Conservation (phyloP, 2,797 vertebrate genomes). For the Molossus alvarezi region DNA sequence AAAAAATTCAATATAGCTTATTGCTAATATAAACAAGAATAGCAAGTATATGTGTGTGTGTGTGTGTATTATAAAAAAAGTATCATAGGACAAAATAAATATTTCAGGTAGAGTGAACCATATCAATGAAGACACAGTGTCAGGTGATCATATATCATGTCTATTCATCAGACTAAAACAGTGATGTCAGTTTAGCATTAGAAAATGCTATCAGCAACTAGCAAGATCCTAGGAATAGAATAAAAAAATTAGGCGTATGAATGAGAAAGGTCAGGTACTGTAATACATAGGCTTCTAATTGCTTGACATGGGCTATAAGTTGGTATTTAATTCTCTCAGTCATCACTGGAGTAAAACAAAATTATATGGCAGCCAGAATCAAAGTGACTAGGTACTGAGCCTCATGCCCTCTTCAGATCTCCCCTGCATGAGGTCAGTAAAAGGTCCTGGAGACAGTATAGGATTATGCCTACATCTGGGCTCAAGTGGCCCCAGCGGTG, state of each 20-base stretch:
- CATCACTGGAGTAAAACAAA: neutral
- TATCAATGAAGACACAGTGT: neutral
- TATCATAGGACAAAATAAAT: neutral
- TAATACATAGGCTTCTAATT: neutral
- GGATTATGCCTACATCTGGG: fast-evolving
- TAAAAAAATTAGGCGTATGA: neutral
- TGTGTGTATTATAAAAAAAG: neutral
- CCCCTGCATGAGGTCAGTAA: neutral
- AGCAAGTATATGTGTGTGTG: neutral
- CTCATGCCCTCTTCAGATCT: neutral
- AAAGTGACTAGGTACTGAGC: neutral
- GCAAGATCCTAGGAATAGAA: neutral
- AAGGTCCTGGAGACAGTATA: neutral
- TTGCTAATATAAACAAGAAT: neutral
- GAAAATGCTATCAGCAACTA: neutral
- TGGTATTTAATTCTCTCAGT: neutral
- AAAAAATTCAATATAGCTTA: neutral
- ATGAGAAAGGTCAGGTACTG: neutral
- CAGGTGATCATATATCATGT: neutral
- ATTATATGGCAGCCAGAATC: neutral
- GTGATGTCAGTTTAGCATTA: neutral
- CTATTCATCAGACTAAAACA: neutral
- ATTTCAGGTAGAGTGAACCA: too few species aligned
- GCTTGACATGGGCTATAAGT: neutral
- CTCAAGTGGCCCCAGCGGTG: fast-evolving